Conservation (phyloP, 2,888 invertebrate genomes). For the Rutpela maculata region DNA sequence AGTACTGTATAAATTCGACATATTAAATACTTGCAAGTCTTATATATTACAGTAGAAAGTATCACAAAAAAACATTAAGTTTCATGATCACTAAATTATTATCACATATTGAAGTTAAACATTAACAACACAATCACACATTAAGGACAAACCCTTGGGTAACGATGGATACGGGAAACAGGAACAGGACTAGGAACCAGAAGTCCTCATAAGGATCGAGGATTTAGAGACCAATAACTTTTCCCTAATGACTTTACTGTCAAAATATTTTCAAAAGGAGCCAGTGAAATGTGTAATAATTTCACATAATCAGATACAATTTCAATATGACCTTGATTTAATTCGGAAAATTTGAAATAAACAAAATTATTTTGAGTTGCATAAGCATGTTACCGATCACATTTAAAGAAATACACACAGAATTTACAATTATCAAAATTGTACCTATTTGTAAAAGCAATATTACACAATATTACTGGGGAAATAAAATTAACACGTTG, state of each 20-base stretch:
- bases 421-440: constrained; percentile 16
- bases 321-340: neutral
- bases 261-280: constrained; percentile 59
- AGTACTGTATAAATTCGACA: constrained; percentile 59
- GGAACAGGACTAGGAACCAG: constrained; percentile 69
- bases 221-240: constrained; percentile 53
- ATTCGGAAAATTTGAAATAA: neutral
- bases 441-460: constrained; percentile 14
- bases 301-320: constrained; percentile 34
- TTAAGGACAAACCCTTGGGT: constrained; percentile 51
- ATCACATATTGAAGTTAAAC: constrained; percentile 67
- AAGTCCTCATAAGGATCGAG: constrained; percentile 71
- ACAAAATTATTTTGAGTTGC: neutral
- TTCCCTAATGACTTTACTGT: constrained; percentile 48
- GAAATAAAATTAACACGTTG: constrained; percentile 18
- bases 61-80: constrained; percentile 68
- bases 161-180: constrained; percentile 59
- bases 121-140: constrained; percentile 60
- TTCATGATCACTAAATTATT: constrained; percentile 70
- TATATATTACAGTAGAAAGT: constrained; percentile 65
- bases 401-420: constrained; percentile 15
- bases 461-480: constrained; percentile 19
- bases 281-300: neutral
- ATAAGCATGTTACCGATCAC: constrained; percentile 15
- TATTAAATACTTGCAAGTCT: constrained; percentile 64